These are phyloP conservation scores for Prosapia bicincta DNA, from an alignment of 2,888 invertebrate species.

Conservation along the genomic window DNA sequence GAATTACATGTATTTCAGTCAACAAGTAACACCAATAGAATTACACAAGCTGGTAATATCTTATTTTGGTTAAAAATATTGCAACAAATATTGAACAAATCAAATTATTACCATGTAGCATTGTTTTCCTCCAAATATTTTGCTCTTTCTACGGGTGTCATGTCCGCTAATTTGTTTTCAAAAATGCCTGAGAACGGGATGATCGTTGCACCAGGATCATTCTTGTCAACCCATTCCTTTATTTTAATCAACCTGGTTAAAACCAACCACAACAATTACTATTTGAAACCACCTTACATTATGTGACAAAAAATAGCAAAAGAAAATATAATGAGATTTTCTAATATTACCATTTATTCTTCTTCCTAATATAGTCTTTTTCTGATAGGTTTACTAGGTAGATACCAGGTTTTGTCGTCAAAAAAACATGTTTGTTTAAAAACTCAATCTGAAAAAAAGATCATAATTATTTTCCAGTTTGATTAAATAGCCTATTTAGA, in stretches of 20 bases:
- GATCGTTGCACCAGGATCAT: conserved; percentile 89
- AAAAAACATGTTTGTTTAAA: conserved; percentile 91
- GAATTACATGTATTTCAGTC: not conserved
- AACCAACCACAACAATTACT: not conserved
- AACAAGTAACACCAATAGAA: not conserved
- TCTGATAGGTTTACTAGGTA: conserved; percentile 97
- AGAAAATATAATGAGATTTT: no score
- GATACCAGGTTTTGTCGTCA: conserved; percentile 96
- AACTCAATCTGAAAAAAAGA: conserved; percentile 97
- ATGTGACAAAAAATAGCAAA: no score
- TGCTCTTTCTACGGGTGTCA: conserved; percentile 69
- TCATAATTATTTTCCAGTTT: no score
- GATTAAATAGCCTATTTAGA: no score
- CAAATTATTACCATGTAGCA: conserved; percentile 63
- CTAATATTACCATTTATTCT: conserved; percentile 87
- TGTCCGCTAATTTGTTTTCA: conserved; percentile 82
- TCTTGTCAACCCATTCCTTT: conserved; percentile 97
- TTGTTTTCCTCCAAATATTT: conserved; percentile 80
- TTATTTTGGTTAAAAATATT: not conserved
- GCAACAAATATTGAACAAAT: no score
- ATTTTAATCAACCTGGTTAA: conserved; percentile 81
- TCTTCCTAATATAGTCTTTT: conserved; percentile 97
- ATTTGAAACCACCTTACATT: no score
- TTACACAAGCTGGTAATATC: not conserved
- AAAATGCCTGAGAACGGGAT: conserved; percentile 96